phyloP scores from a whole-genome alignment of 1,140 invertebrate species.

The Drosophila grimshawi region DNA sequence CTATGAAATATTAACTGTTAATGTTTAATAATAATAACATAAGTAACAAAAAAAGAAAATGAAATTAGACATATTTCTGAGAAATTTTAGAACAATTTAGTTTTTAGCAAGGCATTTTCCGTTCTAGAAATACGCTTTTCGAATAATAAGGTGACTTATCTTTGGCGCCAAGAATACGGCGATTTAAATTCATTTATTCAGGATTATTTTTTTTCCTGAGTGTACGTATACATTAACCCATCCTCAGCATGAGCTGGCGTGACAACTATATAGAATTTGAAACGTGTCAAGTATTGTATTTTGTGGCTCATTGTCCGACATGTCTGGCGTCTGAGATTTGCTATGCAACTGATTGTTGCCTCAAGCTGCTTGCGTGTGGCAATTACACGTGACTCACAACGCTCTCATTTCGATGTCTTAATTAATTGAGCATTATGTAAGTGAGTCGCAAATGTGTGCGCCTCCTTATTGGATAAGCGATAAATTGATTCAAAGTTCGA shows the following conservation, averaged over 20 bases:
- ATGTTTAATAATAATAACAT: no score
- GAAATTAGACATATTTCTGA: no score
- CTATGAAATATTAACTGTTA: no score
- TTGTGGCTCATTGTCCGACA: conserved; percentile 32
- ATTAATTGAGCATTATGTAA: conserved; percentile 34
- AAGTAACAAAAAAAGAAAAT: no score
- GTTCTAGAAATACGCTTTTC: no score
- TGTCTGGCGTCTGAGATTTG: conserved; percentile 45
- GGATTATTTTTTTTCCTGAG: no score
- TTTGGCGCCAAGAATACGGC: no score
- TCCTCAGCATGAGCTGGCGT: neutral
- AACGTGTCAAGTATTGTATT: neutral
- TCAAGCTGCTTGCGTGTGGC: conserved; percentile 19
- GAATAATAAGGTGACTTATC: no score
- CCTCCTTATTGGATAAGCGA: conserved; percentile 6
- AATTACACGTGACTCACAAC: conserved; percentile 10
- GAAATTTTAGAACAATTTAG: no score
- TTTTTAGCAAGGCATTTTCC: no score
- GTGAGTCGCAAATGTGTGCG: neutral
- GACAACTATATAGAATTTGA: neutral
- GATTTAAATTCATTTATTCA: no score
- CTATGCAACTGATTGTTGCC: conserved; percentile 27
- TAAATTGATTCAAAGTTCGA: conserved; percentile 42
- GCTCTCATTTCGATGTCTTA: conserved; percentile 13
- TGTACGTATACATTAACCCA: neutral